Conservation (phyloP, 2,888 invertebrate species). For the Holacanthella duospinosa region DNA sequence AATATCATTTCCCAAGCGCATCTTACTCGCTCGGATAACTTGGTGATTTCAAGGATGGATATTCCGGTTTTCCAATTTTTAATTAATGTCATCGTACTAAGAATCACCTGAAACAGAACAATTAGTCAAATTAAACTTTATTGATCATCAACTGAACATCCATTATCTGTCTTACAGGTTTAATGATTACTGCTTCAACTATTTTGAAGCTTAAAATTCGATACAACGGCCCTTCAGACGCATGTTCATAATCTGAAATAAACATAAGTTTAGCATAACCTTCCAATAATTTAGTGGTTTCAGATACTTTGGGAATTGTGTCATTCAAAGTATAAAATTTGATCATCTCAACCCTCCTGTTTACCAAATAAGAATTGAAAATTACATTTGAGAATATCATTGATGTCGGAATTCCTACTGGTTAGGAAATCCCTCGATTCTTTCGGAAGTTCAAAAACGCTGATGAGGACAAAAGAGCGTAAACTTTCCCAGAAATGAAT, state of each 20-base stretch:
- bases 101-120: neutral
- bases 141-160: too few relatives aligned
- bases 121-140: neutral
- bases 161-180: neutral
- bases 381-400: neutral
- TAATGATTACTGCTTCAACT: neutral
- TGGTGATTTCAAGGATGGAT: neutral
- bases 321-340: neutral
- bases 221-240: neutral
- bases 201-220: neutral
- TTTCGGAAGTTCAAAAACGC: neutral
- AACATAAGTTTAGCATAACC: neutral
- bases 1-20: neutral
- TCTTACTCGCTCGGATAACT: neutral
- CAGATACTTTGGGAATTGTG: too few relatives aligned
- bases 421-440: neutral
- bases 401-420: neutral
- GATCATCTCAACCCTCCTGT: neutral
- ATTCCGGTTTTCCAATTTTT: neutral
- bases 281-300: too few relatives aligned
- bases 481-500: neutral
- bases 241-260: constrained; percentile 1
- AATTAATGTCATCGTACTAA: neutral
- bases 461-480: neutral
- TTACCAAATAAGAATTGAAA: neutral